phyloP scores from a whole-genome alignment of 2,113 vertebrate genomes.

The Aegithalos caudatus region DNA sequence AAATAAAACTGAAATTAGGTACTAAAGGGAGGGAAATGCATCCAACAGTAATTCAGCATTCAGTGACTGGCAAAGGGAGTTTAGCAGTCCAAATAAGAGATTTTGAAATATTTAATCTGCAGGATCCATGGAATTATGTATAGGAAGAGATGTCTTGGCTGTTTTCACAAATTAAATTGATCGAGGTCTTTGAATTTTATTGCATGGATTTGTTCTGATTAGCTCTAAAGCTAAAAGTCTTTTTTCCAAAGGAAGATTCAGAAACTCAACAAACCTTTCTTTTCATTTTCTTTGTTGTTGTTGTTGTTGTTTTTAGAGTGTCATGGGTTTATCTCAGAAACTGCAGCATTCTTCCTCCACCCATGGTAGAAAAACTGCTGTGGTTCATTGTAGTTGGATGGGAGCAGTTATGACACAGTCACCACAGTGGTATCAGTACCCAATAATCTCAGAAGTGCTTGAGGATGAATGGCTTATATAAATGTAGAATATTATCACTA shows the following conservation, averaged over 20 bases:
- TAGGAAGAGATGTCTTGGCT: background rate
- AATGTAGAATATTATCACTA: background rate
- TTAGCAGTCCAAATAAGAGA: conserved; percentile 2
- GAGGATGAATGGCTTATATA: background rate
- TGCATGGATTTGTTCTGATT: background rate
- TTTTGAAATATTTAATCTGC: conserved; percentile 14
- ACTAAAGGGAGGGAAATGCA: background rate
- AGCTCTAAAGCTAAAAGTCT: background rate
- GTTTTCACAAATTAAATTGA: conserved; percentile 14
- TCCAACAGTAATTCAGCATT: background rate
- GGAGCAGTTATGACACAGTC: background rate
- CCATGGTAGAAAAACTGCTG: background rate
- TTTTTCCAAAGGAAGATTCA: background rate
- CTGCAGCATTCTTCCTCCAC: background rate
- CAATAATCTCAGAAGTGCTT: background rate
- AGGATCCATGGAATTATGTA: background rate
- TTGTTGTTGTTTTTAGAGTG: too few relatives aligned
- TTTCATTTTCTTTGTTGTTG: too few relatives aligned
- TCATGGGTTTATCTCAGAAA: background rate
- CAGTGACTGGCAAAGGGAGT: background rate
- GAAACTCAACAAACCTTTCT: background rate
- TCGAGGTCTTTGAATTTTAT: background rate
- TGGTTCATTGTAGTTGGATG: background rate
- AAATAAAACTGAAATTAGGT: conserved; percentile 27
- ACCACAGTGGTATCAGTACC: background rate